Evolutionary conservation across 2,113 vertebrate species (phyloP).

Genomic region (Gambusia affinis): DNA sequence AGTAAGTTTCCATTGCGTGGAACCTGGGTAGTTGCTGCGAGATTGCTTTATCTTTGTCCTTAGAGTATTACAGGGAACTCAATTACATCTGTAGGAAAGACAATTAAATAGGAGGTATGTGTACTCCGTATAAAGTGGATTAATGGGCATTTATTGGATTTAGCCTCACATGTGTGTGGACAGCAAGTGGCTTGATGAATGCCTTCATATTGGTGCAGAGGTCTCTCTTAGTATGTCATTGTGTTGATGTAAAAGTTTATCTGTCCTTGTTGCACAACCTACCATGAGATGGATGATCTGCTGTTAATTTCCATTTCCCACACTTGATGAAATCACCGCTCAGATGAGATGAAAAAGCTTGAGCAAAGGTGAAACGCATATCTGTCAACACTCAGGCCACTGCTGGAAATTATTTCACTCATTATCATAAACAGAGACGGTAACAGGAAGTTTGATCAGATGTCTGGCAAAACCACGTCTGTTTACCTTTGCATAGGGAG

Average conservation of each 20-base stretch:
- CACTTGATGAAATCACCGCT: constrained; percentile 32
- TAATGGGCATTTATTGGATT: constrained; percentile 35
- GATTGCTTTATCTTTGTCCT: constrained; percentile 45
- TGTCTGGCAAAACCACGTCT: constrained; percentile 39
- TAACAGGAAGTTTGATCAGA: constrained; percentile 37
- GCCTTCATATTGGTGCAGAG: constrained; percentile 5
- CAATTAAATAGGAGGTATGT: constrained; percentile 14
- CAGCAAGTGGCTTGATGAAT: constrained; percentile 13
- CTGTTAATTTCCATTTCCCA: constrained; percentile 38
- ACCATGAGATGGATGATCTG: constrained; percentile 19
- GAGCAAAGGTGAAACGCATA: constrained; percentile 16
- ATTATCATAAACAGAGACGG: constrained; percentile 44
- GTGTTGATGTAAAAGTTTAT: constrained; percentile 29
- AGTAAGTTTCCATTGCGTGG: constrained; percentile 62
- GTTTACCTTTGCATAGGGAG: constrained; percentile 14
- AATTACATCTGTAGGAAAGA: constrained; percentile 50
- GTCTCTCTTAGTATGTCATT: neutral
- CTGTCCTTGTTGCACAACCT: constrained; percentile 33
- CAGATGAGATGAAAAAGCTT: constrained; percentile 17
- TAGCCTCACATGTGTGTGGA: constrained; percentile 37
- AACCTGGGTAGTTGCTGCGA: constrained; percentile 18
- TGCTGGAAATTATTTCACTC: constrained; percentile 25
- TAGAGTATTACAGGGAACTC: constrained; percentile 50
- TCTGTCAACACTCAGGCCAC: constrained; percentile 31
- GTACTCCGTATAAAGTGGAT: constrained; percentile 11